A percentile compares a stretch with the other conserved stretches of the same genome.
These are phyloP conservation scores for Phallusia fumigata DNA, from an alignment of 23 tunicate species.

Conservation along the genomic window DNA sequence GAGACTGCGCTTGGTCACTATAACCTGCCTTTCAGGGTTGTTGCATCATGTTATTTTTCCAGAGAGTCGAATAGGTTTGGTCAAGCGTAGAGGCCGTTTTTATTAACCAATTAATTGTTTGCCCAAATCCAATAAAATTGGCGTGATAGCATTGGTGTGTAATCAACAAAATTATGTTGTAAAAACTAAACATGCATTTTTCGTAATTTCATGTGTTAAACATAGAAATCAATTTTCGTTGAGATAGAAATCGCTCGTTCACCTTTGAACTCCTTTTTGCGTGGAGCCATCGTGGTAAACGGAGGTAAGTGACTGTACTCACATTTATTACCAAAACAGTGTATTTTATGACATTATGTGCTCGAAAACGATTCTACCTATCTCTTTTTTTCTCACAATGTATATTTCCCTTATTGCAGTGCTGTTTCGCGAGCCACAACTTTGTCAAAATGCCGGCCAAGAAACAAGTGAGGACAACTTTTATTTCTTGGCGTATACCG, in stretches of 20 bases:
- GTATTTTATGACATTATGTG: not conserved
- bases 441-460: conserved; percentile 2
- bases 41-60: too few relatives aligned
- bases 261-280: conserved; percentile 27
- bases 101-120: too few relatives aligned
- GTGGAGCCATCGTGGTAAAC: conserved; percentile 16
- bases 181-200: too few relatives aligned
- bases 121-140: too few relatives aligned
- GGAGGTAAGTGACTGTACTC: not conserved
- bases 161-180: too few relatives aligned
- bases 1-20: too few relatives aligned
- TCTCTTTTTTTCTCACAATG: not conserved
- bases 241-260: not conserved
- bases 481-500: not conserved
- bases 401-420: not conserved
- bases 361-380: not conserved
- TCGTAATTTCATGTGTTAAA: too few relatives aligned
- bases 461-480: not conserved
- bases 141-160: too few relatives aligned
- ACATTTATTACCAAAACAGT: not conserved
- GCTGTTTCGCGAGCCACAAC: not conserved
- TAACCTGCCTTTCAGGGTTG: too few relatives aligned
- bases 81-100: too few relatives aligned
- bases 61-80: too few relatives aligned
- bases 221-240: too few relatives aligned